phyloP scores from a whole-genome alignment of 2,797 vertebrate genomes.

The Melanotaenia trifasciata region DNA sequence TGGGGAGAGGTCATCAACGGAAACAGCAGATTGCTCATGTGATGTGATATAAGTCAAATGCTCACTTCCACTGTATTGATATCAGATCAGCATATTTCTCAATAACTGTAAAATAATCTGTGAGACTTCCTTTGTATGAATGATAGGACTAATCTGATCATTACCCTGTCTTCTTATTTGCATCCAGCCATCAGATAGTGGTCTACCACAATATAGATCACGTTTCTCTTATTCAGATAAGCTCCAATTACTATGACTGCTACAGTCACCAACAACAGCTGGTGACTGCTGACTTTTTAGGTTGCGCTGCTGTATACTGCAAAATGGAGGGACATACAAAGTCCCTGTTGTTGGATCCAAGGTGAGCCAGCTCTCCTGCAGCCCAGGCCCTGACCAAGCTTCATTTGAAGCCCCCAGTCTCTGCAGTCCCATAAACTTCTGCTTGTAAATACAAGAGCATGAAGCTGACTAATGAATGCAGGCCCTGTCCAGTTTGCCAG shows the following conservation, averaged over 20 bases:
- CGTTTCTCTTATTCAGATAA: no score
- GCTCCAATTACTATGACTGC: constrained; percentile 15
- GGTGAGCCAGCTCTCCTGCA: constrained; percentile 64
- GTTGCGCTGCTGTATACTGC: constrained; percentile 14
- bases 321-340: constrained; percentile 63
- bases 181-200: no score
- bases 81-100: no score
- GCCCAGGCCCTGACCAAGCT: constrained; percentile 21
- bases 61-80: no score
- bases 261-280: constrained; percentile 47
- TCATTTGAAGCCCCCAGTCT: constrained; percentile 44
- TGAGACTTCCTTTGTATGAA: no score
- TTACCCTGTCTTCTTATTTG: no score
- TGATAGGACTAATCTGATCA: no score
- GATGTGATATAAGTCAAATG: no score
- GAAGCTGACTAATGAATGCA: constrained; percentile 75
- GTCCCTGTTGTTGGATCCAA: constrained; percentile 46
- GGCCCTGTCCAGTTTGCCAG: constrained; percentile 64
- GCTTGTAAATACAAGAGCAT: constrained; percentile 76
- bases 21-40: no score
- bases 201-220: no score
- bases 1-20: no score
- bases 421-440: constrained; percentile 57
- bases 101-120: no score
- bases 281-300: constrained; percentile 59